Evolutionary conservation across 2,797 vertebrate genomes (phyloP), one percentile per base, ranked within the genome.

Genomic region (Euthynnus affinis): DNA sequence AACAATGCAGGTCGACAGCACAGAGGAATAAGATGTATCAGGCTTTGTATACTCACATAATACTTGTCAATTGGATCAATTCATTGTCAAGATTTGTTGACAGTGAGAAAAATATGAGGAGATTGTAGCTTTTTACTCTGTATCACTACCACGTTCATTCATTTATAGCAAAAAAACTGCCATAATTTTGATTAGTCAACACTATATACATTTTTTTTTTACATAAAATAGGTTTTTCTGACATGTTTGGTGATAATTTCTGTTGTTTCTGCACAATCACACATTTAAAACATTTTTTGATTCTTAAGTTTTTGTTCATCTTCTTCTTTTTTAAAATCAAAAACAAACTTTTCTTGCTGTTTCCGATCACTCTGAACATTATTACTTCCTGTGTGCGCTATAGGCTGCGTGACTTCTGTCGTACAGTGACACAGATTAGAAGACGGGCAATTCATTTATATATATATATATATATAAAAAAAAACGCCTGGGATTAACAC

Each of bases 401-500:
- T 0, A 13, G 53, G 17, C 23, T 23, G 37, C 42, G 20, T 23
- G 49, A 42, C 59, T 6, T 58, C n/a, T n/a, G 44, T 61, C 40
- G 17, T 44, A 66, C 15, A 44, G 9, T 0, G 23, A 25, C 44
- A 62, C 49, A 32, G 37, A 52, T 5, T 1, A 4, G 2, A 46
- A 64, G 22, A 0, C 29, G 10, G 15, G 53, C 51, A 8, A 72
- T 68, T 77, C 20, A 81, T 84, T 75, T 84, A 1, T 12, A n/a
- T n/a, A n/a, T n/a, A n/a, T n/a, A n/a, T n/a, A n/a, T n/a, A n/a
- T n/a, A n/a, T n/a, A 56, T 48, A 40, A 75, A 72, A 32, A 32
- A 32, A 48, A 74, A 25, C 53, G 53, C 69, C 63, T 4, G 46
- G 68, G 87, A 91, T 89, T 83, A 88, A 73, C 37, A 22, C 29